Evolutionary conservation across 2,888 invertebrate species (phyloP), one percentile per base, ranked within the genome.

Genomic region (Drosophila antonietae): DNA sequence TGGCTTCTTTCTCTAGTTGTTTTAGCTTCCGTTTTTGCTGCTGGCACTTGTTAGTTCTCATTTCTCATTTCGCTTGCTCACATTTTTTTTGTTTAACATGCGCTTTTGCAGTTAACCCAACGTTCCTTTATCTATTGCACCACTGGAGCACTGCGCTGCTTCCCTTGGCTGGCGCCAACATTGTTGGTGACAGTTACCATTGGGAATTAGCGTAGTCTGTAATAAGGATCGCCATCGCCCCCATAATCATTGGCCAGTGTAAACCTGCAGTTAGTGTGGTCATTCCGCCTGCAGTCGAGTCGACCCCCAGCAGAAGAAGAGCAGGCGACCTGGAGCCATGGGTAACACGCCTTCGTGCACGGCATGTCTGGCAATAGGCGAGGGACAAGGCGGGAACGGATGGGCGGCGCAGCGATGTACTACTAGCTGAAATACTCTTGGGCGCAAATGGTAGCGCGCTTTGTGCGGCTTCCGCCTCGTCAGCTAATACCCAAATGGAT

Each of bases 221-320:
- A 89, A 88, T 88, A 88, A 88, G 86, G 88, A 89, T 86, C 80
- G 75, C 61, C 82, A 70, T 72, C 81, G 71, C 89, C 83, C 77
- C 77, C 79, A 85, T 88, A 88, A 87, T 87, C 88, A 89, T 88
- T 89, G 87, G 90, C 86, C 83, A 88, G 88, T 83, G 90, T 89
- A 87, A 90, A 88, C 90, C 87, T 86, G 90, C 90, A 90, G 90
- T 90, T 90, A 91, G 79, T 81, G 82, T 88, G 90, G 89, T 90
- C 91, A 90, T 90, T 90, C 83, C 78, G 79, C 78, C 73, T 76
- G 68, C 78, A 70, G 62, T 73, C 28, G 53, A 70, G 62, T 67
- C 28, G 53, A 44, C 39, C 73, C 60, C 53, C 75, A 63, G 39
- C 58, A 57, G 72, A 39, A 23, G n/a, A 10, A 37, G 55, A 31